These are phyloP conservation scores for Gymnothorax reevesii DNA, from an alignment of 2,797 vertebrate genomes.

Conservation along the genomic window DNA sequence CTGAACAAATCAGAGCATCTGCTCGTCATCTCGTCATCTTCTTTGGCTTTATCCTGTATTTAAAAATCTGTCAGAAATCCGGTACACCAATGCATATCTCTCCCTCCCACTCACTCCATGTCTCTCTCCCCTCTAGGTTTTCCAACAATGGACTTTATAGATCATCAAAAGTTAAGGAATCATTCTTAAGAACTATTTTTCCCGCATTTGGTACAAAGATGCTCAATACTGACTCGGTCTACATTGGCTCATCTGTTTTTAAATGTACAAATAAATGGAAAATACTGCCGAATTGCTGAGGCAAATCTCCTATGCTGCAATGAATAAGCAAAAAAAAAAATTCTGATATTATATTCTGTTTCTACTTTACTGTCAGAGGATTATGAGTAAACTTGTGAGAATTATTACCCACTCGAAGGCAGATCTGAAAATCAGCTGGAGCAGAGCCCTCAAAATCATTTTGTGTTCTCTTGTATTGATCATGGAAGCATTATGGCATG, in stretches of 20 bases:
- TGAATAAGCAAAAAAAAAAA: too few species aligned
- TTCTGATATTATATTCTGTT: neutral
- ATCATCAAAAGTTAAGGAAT: too few species aligned
- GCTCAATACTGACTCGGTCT: too few species aligned
- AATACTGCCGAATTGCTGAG: too few species aligned
- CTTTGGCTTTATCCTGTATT: too few species aligned
- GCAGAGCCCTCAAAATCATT: neutral
- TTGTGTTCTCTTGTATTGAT: neutral
- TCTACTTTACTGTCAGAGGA: neutral
- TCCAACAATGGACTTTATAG: too few species aligned
- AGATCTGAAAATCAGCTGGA: neutral
- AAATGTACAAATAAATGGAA: conserved; percentile 24
- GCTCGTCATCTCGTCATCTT: too few species aligned
- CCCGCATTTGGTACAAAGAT: too few species aligned
- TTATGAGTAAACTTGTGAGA: neutral
- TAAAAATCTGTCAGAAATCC: too few species aligned
- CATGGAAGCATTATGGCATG: neutral
- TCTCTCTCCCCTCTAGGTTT: neutral
- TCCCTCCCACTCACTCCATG: neutral
- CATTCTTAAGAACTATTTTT: too few species aligned
- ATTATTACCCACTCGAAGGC: neutral
- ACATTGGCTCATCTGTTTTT: conserved; percentile 16
- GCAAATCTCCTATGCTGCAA: too few species aligned
- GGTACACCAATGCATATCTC: neutral
- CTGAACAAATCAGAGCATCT: too few species aligned